phyloP scores from a whole-genome alignment of 2,797 vertebrate genomes.

The Enoplosus armatus region DNA sequence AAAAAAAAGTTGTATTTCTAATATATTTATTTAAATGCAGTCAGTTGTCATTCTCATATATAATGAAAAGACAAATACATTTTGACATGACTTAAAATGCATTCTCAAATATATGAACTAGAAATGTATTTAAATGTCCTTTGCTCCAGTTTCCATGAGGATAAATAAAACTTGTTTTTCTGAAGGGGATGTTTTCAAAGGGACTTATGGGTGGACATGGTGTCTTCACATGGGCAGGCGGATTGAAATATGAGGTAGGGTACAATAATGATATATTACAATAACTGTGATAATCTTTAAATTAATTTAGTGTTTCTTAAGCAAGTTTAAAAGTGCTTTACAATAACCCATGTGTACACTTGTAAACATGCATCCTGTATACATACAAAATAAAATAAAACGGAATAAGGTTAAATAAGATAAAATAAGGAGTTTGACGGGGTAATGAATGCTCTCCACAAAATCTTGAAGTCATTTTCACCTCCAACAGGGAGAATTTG shows the following conservation, averaged over 20 bases:
- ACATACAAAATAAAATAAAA: not conserved
- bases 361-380: not conserved
- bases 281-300: not conserved
- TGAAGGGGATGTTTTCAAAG: slow-evolving; percentile 90
- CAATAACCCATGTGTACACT: not conserved
- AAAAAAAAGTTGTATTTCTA: not conserved
- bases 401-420: not conserved
- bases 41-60: not conserved
- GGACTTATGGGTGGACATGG: slow-evolving; percentile 92
- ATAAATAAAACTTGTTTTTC: slow-evolving; percentile 47
- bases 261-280: not conserved
- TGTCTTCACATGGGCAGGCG: slow-evolving; percentile 86
- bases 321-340: not conserved
- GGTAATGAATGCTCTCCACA: not conserved
- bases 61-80: not conserved
- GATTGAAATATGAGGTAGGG: slow-evolving; percentile 91
- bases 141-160: not conserved
- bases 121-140: not conserved
- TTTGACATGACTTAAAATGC: not conserved
- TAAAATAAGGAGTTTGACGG: not conserved
- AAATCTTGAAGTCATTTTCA: slow-evolving; percentile 9
- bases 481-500: slow-evolving; percentile 89
- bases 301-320: not conserved
- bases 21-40: not conserved
- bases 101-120: not conserved